phyloP scores from a whole-genome alignment of 2,797 vertebrate genomes.

The Percopsis omiscomaycus region DNA sequence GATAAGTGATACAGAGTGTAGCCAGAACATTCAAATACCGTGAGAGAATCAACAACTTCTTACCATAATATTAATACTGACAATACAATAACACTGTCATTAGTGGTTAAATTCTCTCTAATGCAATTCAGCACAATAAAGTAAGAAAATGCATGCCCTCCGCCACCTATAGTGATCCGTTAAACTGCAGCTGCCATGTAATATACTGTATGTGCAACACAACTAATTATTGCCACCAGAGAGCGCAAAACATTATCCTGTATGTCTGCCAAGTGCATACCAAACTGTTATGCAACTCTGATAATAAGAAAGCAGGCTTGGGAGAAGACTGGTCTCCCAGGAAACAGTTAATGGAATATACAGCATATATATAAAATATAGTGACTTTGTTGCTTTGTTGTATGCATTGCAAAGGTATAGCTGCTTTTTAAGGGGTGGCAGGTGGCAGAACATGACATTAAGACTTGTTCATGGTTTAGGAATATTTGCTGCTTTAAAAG shows the following conservation, averaged over 20 bases:
- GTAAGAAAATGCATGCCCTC: too few species aligned
- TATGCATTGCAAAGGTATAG: slow-evolving; percentile 31
- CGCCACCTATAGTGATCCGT: too few species aligned
- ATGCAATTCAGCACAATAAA: too few species aligned
- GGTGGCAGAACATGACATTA: slow-evolving; percentile 49
- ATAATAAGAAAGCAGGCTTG: slow-evolving; percentile 37
- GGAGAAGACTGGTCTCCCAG: slow-evolving; percentile 46
- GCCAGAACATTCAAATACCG: too few species aligned
- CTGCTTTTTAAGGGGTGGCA: too few species aligned
- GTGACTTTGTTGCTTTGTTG: slow-evolving; percentile 2
- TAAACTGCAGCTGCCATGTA: too few species aligned
- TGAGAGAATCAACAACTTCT: too few species aligned
- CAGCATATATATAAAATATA: slow-evolving; percentile 36
- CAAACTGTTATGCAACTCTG: slow-evolving; percentile 58
- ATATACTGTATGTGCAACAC: neutral
- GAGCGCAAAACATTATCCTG: slow-evolving; percentile 30
- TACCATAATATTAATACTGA: too few species aligned
- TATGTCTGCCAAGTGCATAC: slow-evolving; percentile 35
- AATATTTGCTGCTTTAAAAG: slow-evolving; percentile 64
- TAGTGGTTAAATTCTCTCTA: too few species aligned
- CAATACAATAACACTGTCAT: too few species aligned
- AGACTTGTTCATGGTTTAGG: slow-evolving; percentile 49
- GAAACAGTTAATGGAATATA: slow-evolving; percentile 14
- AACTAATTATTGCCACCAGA: slow-evolving; percentile 55
- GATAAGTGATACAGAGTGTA: too few species aligned